A percentile compares a stretch with the other conserved stretches of the same genome.
Evolutionary conservation across 2,888 invertebrate species (phyloP).

Genomic region (Philereme vetulata): DNA sequence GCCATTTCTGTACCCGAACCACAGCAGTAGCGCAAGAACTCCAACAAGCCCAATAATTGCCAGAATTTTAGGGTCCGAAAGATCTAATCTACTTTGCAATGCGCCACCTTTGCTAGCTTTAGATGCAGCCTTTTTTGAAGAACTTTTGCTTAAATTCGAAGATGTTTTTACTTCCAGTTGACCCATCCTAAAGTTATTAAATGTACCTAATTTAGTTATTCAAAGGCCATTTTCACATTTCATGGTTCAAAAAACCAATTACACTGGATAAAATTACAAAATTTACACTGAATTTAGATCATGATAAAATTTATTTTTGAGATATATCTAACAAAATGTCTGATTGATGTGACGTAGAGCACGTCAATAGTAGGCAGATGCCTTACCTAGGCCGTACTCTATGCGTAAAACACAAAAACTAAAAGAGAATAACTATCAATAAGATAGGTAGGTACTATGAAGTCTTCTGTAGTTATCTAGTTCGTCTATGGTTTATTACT

Average conservation of each 20-base stretch:
- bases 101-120: slow-evolving; percentile 7
- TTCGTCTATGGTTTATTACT: too few relatives aligned
- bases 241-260: not conserved
- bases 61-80: slow-evolving; percentile 16
- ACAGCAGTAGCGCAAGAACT: slow-evolving; percentile 16
- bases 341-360: too few relatives aligned
- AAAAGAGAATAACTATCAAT: too few relatives aligned
- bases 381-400: too few relatives aligned
- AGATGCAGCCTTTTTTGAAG: slow-evolving; percentile 15
- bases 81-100: slow-evolving; percentile 8
- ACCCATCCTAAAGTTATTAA: slow-evolving; percentile 9
- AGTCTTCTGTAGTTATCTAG: too few relatives aligned
- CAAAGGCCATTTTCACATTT: slow-evolving; percentile 3
- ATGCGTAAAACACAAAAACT: too few relatives aligned
- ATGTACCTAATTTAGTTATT: not conserved
- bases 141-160: slow-evolving; percentile 12
- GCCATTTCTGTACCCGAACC: slow-evolving; percentile 20
- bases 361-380: too few relatives aligned
- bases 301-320: not conserved
- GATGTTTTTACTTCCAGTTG: slow-evolving; percentile 16
- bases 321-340: too few relatives aligned
- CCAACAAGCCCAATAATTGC: slow-evolving; percentile 18
- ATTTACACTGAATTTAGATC: slow-evolving; percentile 11
- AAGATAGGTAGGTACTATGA: too few relatives aligned
- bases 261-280: too few relatives aligned